A percentile compares a stretch with the other conserved stretches of the same genome.
These are phyloP conservation scores for Hybognathus amarus DNA, from an alignment of 2,797 vertebrate genomes.

Conservation along the genomic window DNA sequence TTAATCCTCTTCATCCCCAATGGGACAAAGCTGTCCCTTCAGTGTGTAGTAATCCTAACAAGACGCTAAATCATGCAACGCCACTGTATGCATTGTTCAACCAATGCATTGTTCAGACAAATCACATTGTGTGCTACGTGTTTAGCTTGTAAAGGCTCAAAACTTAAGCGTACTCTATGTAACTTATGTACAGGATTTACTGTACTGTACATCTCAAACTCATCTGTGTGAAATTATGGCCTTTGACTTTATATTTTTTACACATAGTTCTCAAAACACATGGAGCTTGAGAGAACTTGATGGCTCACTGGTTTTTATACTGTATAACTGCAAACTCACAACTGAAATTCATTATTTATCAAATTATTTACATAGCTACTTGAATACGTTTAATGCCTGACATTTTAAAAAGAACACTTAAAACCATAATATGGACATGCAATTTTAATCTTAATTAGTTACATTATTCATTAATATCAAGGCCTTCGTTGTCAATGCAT, in stretches of 20 bases:
- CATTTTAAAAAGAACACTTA: neutral
- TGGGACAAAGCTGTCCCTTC: neutral
- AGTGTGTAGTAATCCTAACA: constrained; percentile 45
- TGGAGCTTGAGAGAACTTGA: neutral
- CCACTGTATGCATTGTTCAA: too few species aligned
- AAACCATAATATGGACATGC: neutral
- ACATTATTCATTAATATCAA: neutral
- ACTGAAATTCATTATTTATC: neutral
- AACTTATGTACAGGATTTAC: neutral
- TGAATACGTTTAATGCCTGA: too few species aligned
- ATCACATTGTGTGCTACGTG: constrained; percentile 4
- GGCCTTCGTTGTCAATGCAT: neutral
- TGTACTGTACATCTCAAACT: neutral
- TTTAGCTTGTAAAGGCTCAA: neutral
- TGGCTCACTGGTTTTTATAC: neutral
- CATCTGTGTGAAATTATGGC: neutral
- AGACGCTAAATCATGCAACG: constrained; percentile 17
- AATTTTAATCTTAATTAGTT: neutral
- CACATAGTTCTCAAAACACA: neutral
- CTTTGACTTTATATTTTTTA: neutral
- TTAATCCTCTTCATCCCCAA: too few species aligned
- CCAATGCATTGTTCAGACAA: constrained; percentile 14
- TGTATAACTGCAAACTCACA: neutral
- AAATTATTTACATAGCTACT: neutral
- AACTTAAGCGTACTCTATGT: neutral